Evolutionary conservation across 2,888 invertebrate species (phyloP), one percentile per base, ranked within the genome.

Genomic region (Rhagophthalmus giganteus): DNA sequence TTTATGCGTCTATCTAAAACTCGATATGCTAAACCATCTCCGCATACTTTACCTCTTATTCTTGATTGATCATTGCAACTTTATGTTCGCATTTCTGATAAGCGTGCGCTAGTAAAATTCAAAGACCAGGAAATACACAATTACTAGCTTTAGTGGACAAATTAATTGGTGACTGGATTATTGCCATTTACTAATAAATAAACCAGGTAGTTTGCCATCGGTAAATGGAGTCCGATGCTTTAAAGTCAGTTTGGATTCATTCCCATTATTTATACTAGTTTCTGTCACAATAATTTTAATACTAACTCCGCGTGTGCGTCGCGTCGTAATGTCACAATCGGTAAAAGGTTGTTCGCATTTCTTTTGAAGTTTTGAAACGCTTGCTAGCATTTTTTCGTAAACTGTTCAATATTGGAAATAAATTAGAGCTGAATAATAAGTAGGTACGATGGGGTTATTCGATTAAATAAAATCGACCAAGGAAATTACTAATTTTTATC

Each of bases 141-240:
- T 70, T 70, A 69, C 67, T 61, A 56, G 58, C 61, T 54, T 62
- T 37, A 62, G 59, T 57, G 61, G 69, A 69, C 68, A 70, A 71
- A 71, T 70, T 71, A 71, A 71, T 70, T 69, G 71, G 66, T 67
- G 68, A 68, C 66, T 64, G 66, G 63, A 64, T 64, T 65, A 61
- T 63, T 62, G 65, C 67, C 63, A 67, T 69, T 65, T 67, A 60
- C 55, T 60, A 60, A 68, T 69, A 70, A 70, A 70, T 68, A 68
- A 39, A 40, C 28, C n/a, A 27, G 40, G 12, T 33, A 20, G 16
- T 38, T 28, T 38, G 40, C 33, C 48, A 41, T 37, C 37, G 45
- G 5, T 28, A 37, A 28, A 14, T 44, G 16, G 4, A 14, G 27
- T 11, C 16, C 14, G 16, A 26, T 39, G 16, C 11, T 37, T 37